Evolutionary conservation across 2,888 invertebrate genomes (phyloP), one percentile per base, ranked within the genome.

Genomic region (Amphimallon solstitiale): DNA sequence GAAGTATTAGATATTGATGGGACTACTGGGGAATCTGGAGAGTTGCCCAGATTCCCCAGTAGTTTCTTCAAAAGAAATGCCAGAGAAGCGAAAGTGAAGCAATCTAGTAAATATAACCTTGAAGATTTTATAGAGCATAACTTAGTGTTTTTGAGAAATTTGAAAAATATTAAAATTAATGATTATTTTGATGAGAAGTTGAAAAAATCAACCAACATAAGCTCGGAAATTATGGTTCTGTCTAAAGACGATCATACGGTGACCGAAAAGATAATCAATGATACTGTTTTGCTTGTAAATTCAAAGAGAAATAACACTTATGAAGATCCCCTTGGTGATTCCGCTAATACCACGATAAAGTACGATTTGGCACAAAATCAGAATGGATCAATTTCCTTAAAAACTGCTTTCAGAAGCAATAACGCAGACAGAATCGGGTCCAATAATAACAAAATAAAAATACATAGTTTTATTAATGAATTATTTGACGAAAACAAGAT

Each of bases 131-230:
- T n/a, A n/a, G 23, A 1, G 9, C 19, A 15, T 14, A 56, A 56
- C 10, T 14, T 59, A 15, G 43, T 59, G 23, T 43, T 59, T 7
- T 23, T 59, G 23, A 21, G 56, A 17, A 59, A 59, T 9, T 59
- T 59, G 10, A 59, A 59, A 43, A 59, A 59, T 29, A 59, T 59
- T 23, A 59, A 59, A 29, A 59, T 59, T 15, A 43, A 34, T 14
- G 56, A 59, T 29, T 34, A 14, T 7, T 15, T 43, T n/a, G 34
- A 43, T 10, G 15, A 15, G 6, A 29, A 59, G 29, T n/a, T 59
- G 10, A 15, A 43, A 14, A 59, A 59, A 29, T 59, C 56, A 10
- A 10, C 56, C 5, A 59, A 59, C 43, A 34, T 59, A 15, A 59
- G 43, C 5, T 59, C 45, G 5, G 34, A 43, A n/a, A 59, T 59